A percentile compares a stretch with the other conserved stretches of the same genome.
Evolutionary conservation across 2,888 invertebrate species (phyloP).

Genomic region (Pristionchus exspectatus): DNA sequence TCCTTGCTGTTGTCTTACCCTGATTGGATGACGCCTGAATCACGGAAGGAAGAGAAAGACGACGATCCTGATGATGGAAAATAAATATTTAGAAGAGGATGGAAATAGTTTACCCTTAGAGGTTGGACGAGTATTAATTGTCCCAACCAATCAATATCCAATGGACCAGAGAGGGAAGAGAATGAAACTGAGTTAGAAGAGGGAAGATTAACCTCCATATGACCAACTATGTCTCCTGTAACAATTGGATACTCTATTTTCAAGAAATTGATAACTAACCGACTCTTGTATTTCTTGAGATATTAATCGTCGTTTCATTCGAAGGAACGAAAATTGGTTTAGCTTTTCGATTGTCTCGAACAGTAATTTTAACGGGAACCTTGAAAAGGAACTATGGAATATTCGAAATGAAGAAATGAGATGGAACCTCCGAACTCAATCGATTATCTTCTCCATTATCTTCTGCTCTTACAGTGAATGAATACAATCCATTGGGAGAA

Average conservation of each 20-base stretch:
- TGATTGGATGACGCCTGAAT: slow-evolving; percentile 46
- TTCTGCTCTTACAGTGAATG: slow-evolving; percentile 34
- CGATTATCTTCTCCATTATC: slow-evolving; percentile 40
- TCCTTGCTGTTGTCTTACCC: slow-evolving; percentile 1
- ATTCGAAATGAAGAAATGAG: neutral
- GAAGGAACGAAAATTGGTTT: slow-evolving; percentile 44
- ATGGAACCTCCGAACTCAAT: slow-evolving; percentile 18
- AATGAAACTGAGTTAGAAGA: slow-evolving; percentile 32
- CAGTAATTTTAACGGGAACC: slow-evolving; percentile 20
- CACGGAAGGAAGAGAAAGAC: slow-evolving; percentile 32
- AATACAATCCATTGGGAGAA: slow-evolving; percentile 29
- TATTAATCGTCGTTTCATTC: slow-evolving; percentile 27
- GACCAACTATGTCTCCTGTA: slow-evolving; percentile 50
- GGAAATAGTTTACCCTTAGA: neutral
- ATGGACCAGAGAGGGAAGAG: slow-evolving; percentile 42
- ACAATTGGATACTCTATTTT: neutral
- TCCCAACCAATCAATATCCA: slow-evolving; percentile 52
- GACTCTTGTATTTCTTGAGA: neutral
- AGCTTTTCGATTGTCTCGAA: slow-evolving; percentile 10
- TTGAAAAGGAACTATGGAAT: neutral
- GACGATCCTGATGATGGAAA: slow-evolving; percentile 36
- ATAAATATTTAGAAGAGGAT: neutral
- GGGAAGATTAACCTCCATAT: neutral
- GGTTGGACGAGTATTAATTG: slow-evolving; percentile 53
- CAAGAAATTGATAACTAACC: slow-evolving; percentile 5